These are phyloP conservation scores for Cosmorhoe ocellata DNA, from an alignment of 2,888 invertebrate species.

Conservation along the genomic window DNA sequence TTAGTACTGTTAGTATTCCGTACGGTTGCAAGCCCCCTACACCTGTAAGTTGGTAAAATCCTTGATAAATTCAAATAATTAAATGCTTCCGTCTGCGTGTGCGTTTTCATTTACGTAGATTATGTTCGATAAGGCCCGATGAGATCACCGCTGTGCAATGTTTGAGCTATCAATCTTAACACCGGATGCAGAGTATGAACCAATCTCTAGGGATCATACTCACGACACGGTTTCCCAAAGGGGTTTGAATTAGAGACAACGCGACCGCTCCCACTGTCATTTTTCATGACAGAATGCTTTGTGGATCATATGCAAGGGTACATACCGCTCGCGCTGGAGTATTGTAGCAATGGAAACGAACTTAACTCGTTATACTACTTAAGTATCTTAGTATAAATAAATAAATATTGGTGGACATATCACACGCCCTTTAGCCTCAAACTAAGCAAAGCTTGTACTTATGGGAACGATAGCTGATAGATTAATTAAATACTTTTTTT, in stretches of 20 bases:
- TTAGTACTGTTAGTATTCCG: too few relatives aligned
- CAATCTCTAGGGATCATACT: slow-evolving; percentile 4
- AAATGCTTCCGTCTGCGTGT: slow-evolving; percentile 8
- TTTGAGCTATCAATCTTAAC: slow-evolving; percentile 14
- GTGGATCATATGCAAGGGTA: too few relatives aligned
- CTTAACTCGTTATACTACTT: too few relatives aligned
- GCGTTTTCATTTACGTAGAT: slow-evolving; percentile 14
- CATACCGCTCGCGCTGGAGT: too few relatives aligned
- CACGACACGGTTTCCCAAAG: not conserved
- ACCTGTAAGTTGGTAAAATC: slow-evolving; percentile 5
- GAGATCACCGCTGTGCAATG: slow-evolving; percentile 12
- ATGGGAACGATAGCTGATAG: too few relatives aligned
- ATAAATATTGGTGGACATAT: too few relatives aligned
- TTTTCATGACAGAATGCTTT: not conserved
- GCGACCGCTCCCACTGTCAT: not conserved
- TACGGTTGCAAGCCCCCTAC: too few relatives aligned
- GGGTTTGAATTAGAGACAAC: not conserved
- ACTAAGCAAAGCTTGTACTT: too few relatives aligned
- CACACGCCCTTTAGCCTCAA: too few relatives aligned
- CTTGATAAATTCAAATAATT: slow-evolving; percentile 6
- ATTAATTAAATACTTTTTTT: too few relatives aligned
- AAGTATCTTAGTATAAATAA: too few relatives aligned
- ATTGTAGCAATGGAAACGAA: too few relatives aligned
- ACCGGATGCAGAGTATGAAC: slow-evolving; percentile 2
- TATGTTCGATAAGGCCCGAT: slow-evolving; percentile 8